Percentiles rank a stretch among this genome's conserved stretches.
Evolutionary conservation across 2,888 invertebrate species (phyloP).

Genomic region (Caradrina clavipalpis): DNA sequence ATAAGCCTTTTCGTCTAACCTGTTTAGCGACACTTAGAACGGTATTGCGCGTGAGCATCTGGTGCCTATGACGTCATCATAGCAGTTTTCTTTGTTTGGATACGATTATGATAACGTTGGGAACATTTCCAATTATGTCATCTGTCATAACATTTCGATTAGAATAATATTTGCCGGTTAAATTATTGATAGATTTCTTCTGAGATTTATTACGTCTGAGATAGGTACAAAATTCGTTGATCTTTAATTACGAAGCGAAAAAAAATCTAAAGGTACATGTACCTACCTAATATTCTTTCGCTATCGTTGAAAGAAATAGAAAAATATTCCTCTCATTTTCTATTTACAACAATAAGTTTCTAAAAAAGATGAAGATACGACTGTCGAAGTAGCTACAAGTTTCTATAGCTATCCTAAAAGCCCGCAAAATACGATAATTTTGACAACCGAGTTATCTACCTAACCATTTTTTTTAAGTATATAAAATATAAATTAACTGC

Average conservation of each 20-base stretch:
- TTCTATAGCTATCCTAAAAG: too few relatives aligned
- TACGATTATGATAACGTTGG: constrained; percentile 54
- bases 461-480: too few relatives aligned
- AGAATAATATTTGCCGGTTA: neutral
- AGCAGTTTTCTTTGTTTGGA: constrained; percentile 62
- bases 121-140: constrained; percentile 60
- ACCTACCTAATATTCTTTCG: too few relatives aligned
- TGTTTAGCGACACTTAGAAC: neutral
- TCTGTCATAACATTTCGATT: constrained; percentile 55
- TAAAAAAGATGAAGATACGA: too few relatives aligned
- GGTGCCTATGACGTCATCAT: constrained; percentile 62
- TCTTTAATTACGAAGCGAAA: neutral
- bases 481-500: too few relatives aligned
- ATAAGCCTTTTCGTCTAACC: constrained; percentile 18
- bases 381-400: too few relatives aligned
- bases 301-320: too few relatives aligned
- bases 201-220: neutral
- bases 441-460: too few relatives aligned
- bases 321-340: too few relatives aligned
- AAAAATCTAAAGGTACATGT: neutral
- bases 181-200: constrained; percentile 3
- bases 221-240: neutral
- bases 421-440: too few relatives aligned
- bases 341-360: too few relatives aligned
- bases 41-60: constrained; percentile 62